Conservation (phyloP, 2,888 invertebrate species). For the Camponotus fellah region DNA sequence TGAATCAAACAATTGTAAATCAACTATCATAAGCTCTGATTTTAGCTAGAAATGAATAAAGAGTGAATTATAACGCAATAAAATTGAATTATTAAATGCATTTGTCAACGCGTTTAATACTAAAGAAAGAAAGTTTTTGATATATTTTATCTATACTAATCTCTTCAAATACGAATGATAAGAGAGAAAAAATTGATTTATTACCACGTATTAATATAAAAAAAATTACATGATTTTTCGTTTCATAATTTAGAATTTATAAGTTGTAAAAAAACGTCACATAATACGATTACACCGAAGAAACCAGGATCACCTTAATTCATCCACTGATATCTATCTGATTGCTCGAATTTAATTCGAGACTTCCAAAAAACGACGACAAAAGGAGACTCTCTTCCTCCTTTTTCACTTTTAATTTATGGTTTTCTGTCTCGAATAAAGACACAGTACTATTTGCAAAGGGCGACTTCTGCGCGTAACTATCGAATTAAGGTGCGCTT, state of each 20-base stretch:
- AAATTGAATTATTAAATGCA: neutral
- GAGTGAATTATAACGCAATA: neutral
- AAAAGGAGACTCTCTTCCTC: neutral
- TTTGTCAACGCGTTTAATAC: neutral
- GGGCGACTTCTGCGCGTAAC: neutral
- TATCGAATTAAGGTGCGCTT: constrained; percentile 36
- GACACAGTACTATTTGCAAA: neutral
- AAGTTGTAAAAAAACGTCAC: neutral
- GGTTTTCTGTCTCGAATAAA: neutral
- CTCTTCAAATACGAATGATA: neutral
- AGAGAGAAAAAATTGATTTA: neutral
- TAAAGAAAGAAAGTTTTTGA: neutral
- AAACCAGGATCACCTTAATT: neutral
- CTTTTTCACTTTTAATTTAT: neutral
- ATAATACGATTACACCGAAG: neutral
- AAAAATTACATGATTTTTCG: neutral
- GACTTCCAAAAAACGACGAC: neutral
- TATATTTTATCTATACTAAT: neutral
- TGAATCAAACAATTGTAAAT: neutral
- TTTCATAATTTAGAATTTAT: neutral
- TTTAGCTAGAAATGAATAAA: neutral
- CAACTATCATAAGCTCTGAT: neutral
- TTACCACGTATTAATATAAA: neutral
- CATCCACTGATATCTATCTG: neutral
- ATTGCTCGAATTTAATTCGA: neutral